Evolutionary conservation across 2,888 invertebrate species (phyloP).

Genomic region (Euplexia lucipara): DNA sequence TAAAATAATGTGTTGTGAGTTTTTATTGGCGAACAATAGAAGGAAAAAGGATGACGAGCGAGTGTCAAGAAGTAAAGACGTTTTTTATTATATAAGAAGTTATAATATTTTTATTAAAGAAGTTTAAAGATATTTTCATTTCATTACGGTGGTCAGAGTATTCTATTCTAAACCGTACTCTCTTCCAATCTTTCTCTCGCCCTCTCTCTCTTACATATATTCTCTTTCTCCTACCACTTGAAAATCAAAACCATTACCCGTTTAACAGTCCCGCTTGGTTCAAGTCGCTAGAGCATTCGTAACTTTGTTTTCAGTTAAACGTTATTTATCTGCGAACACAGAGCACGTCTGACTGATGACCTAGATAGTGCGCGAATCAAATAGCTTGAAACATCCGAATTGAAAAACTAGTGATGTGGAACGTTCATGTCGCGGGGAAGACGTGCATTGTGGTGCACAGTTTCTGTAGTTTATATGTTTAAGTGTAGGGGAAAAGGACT

Average conservation of each 20-base stretch:
- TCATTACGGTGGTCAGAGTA: too few relatives aligned
- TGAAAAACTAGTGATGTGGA: constrained; percentile 52
- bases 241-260: constrained; percentile 4
- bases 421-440: constrained; percentile 17
- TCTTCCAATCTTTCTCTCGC: too few relatives aligned
- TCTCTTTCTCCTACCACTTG: too few relatives aligned
- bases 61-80: too few relatives aligned
- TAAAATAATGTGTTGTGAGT: too few relatives aligned
- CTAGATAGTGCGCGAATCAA: constrained; percentile 50
- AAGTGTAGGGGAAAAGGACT: background rate
- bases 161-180: too few relatives aligned
- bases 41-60: too few relatives aligned
- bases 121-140: too few relatives aligned
- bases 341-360: constrained; percentile 53
- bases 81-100: too few relatives aligned
- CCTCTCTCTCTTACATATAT: too few relatives aligned
- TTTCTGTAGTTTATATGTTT: background rate
- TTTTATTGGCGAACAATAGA: too few relatives aligned
- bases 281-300: constrained; percentile 16
- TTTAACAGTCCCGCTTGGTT: constrained; percentile 11
- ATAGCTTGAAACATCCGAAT: constrained; percentile 49
- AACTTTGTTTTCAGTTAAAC: constrained; percentile 43
- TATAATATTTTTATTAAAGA: too few relatives aligned
- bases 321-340: constrained; percentile 52
- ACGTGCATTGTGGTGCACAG: constrained; percentile 12